phyloP scores from a whole-genome alignment of 2,797 vertebrate genomes.

The Gambelia wislizenii region DNA sequence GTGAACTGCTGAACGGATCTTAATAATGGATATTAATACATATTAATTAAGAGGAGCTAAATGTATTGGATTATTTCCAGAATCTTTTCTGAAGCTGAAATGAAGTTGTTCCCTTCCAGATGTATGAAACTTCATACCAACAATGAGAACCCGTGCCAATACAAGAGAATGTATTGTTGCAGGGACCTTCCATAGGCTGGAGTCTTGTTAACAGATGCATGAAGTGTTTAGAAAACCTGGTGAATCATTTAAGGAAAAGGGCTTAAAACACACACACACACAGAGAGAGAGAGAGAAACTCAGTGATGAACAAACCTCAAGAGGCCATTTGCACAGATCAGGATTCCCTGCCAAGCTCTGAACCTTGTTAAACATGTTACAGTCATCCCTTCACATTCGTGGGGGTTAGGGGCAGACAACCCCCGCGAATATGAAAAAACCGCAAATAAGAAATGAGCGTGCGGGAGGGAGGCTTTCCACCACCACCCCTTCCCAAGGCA shows the following conservation, averaged over 20 bases:
- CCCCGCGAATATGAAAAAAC: too few species aligned
- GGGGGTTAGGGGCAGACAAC: too few species aligned
- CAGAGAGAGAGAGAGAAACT: too few species aligned
- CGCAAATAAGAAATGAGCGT: too few species aligned
- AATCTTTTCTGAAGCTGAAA: not conserved
- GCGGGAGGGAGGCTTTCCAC: too few species aligned
- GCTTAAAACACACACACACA: too few species aligned
- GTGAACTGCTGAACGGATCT: too few species aligned
- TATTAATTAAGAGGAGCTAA: not conserved
- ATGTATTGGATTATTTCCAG: not conserved
- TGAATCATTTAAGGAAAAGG: not conserved
- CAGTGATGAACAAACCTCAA: not conserved
- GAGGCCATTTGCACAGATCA: not conserved
- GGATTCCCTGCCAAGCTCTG: not conserved
- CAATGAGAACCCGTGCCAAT: not conserved
- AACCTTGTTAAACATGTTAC: not conserved
- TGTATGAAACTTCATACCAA: not conserved
- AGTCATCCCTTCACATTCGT: too few species aligned
- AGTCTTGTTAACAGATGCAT: not conserved
- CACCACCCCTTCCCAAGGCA: too few species aligned
- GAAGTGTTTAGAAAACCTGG: not conserved
- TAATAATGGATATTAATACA: too few species aligned
- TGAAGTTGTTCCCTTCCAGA: not conserved
- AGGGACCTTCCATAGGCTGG: not conserved
- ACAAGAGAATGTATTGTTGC: not conserved